Conservation (phyloP, 37 sponge, comb jelly and placozoan species). For the Bolinopsis microptera region DNA sequence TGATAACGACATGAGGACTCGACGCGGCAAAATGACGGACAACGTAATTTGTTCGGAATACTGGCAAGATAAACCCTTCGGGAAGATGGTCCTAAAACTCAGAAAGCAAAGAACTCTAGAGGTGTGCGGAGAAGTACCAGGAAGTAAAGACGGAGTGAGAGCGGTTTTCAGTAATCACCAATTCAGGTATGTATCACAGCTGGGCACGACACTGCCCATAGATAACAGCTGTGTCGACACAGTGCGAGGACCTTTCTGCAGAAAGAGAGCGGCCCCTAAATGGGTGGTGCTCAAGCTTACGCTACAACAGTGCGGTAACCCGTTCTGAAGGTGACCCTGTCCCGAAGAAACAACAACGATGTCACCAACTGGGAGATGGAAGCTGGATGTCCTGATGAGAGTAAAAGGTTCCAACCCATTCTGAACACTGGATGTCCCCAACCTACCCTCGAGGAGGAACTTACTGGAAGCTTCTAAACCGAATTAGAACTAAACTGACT, state of each 20-base stretch:
- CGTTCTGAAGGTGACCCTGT: not conserved
- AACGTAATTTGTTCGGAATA: not conserved
- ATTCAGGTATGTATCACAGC: not conserved
- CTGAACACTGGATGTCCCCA: conserved; percentile 26
- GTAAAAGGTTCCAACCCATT: not conserved
- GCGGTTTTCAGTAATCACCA: not conserved
- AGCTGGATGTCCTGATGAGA: not conserved
- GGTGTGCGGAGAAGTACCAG: not conserved
- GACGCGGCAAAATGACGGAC: not conserved
- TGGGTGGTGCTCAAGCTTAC: conserved; percentile 55
- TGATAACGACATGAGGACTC: conserved; percentile 9
- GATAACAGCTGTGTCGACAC: not conserved
- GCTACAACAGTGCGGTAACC: not conserved
- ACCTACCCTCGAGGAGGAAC: not conserved
- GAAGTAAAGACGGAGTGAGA: conserved; percentile 15
- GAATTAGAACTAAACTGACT: too few species aligned
- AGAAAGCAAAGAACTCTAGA: too few species aligned
- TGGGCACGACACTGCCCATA: not conserved
- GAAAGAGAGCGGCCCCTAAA: not conserved
- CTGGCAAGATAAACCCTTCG: not conserved
- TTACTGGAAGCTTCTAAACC: too few species aligned
- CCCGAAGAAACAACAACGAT: not conserved
- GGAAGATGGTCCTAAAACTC: not conserved
- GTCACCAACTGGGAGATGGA: not conserved
- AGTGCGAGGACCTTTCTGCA: conserved; percentile 2